phyloP scores from a whole-genome alignment of 2,888 invertebrate species.

The Druceiella hillmani region DNA sequence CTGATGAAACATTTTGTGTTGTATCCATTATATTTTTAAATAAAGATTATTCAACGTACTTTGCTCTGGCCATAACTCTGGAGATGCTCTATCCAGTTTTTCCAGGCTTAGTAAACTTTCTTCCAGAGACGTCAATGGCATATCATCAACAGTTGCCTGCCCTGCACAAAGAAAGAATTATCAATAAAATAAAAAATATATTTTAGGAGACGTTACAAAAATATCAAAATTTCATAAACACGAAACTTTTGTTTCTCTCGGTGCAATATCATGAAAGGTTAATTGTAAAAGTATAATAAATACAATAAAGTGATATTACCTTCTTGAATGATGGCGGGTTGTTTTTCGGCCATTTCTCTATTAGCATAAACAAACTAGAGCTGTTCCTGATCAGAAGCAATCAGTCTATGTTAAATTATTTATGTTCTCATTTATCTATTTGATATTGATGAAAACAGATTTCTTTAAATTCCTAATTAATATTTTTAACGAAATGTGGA shows the following conservation, averaged over 20 bases:
- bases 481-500: too few species aligned
- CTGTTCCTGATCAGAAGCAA: too few species aligned
- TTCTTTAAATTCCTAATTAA: too few species aligned
- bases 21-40: not conserved
- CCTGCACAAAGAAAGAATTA: conserved; percentile 31
- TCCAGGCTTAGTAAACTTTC: conserved; percentile 82
- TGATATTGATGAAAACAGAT: too few species aligned
- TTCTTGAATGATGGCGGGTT: conserved; percentile 56
- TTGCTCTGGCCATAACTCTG: conserved; percentile 95
- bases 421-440: too few species aligned
- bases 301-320: conserved; percentile 37
- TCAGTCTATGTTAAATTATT: too few species aligned
- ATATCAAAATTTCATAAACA: conserved; percentile 3
- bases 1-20: not conserved
- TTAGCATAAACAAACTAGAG: too few species aligned
- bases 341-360: conserved; percentile 60
- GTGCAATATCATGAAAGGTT: not conserved
- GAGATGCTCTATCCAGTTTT: conserved; percentile 89
- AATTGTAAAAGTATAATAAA: conserved; percentile 1
- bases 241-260: conserved; percentile 1
- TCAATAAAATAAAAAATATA: conserved; percentile 10
- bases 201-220: conserved; percentile 8
- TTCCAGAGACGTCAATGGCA: conserved; percentile 53
- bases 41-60: conserved; percentile 56
- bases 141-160: conserved; percentile 43